phyloP scores from a whole-genome alignment of 2,888 invertebrate species.

The Pherbina coryleti region DNA sequence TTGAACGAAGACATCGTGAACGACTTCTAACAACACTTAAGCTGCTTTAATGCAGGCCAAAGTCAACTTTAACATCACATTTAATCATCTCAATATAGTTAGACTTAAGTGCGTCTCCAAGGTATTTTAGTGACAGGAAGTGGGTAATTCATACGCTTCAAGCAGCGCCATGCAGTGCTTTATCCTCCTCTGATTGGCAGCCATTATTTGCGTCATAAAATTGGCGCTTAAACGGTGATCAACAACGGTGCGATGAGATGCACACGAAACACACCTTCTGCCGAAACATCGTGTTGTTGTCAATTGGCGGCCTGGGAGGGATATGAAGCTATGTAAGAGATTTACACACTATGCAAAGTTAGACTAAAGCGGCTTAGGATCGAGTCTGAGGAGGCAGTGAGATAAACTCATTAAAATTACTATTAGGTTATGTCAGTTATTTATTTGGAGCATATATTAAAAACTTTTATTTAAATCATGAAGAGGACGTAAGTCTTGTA shows the following conservation, averaged over 20 bases:
- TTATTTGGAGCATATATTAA: background rate
- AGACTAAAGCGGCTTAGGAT: background rate
- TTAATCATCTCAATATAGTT: conserved; percentile 17
- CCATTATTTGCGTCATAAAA: conserved; percentile 30
- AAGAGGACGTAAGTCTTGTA: background rate
- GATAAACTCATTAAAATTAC: conserved; percentile 8
- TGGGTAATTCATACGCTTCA: conserved; percentile 18
- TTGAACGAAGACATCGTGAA: background rate
- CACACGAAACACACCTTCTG: conserved; percentile 19
- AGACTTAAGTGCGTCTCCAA: background rate
- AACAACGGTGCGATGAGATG: background rate
- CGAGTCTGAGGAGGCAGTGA: background rate
- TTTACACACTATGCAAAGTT: background rate
- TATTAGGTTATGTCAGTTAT: background rate
- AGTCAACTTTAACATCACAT: background rate
- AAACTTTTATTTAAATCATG: background rate
- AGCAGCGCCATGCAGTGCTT: background rate
- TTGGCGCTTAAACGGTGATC: conserved; percentile 27
- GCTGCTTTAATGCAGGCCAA: background rate
- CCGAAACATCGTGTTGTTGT: background rate
- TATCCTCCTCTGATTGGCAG: conserved; percentile 23
- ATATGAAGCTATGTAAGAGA: background rate
- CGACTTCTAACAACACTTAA: conserved; percentile 4
- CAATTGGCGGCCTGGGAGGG: background rate
- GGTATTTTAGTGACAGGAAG: conserved; percentile 29